A percentile compares a stretch with the other conserved stretches of the same genome.
Evolutionary conservation across 2,113 vertebrate species (phyloP).

Genomic region (Edolisoma coerulescens): DNA sequence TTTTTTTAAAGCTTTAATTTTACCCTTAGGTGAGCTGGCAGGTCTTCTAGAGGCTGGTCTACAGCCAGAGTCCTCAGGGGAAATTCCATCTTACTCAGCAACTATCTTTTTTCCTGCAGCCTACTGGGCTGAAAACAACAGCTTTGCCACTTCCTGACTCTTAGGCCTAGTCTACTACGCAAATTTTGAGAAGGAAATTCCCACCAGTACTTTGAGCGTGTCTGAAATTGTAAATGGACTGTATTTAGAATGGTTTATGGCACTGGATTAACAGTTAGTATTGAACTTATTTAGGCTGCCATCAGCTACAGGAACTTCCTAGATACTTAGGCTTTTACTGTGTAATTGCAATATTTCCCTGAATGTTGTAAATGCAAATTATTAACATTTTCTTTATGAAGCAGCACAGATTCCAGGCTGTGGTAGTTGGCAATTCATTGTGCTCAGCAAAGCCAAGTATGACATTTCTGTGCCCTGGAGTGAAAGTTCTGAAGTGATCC

Average conservation of each 20-base stretch:
- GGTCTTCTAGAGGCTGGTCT: not conserved
- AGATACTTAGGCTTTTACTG: not conserved
- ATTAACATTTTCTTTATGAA: not conserved
- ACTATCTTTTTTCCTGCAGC: not conserved
- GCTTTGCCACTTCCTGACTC: conserved; percentile 24
- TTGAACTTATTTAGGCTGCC: not conserved
- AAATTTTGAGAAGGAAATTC: not conserved
- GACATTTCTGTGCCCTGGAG: not conserved
- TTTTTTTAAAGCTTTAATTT: not conserved
- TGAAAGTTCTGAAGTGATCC: not conserved
- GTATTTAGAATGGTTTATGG: not conserved
- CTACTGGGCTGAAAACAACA: conserved; percentile 9
- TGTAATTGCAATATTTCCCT: not conserved
- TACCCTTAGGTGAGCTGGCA: conserved; percentile 11
- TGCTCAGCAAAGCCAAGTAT: not conserved
- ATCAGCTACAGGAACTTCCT: not conserved
- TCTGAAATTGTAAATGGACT: conserved; percentile 14
- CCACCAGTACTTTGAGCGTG: not conserved
- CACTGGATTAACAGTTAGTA: not conserved
- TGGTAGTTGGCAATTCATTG: not conserved
- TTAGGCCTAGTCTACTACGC: not conserved
- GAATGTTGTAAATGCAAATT: not conserved
- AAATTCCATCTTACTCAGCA: conserved; percentile 48
- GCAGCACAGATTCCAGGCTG: not conserved
- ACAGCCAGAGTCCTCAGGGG: not conserved